Conservation (phyloP, 2,797 vertebrate species). For the Chaetophractus vellerosus region DNA sequence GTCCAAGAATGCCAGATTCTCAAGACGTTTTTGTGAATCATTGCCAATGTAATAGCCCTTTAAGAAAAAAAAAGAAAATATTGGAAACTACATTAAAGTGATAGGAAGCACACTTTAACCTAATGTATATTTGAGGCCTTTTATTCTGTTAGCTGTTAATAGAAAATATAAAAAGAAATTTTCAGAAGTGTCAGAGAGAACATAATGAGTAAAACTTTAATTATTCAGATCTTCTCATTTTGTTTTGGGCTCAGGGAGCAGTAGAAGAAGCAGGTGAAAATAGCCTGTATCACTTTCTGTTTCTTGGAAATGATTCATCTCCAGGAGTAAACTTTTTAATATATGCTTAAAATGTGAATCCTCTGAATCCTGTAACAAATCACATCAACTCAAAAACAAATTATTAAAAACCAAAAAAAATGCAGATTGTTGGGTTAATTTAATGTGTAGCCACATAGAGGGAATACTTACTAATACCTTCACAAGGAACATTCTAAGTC, state of each 20-base stretch:
- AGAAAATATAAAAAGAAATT: constrained; percentile 63
- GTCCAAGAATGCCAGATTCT: constrained; percentile 17
- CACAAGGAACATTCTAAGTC: neutral
- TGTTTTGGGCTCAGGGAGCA: constrained; percentile 37
- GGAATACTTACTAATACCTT: neutral
- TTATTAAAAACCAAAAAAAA: neutral
- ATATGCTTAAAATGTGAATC: constrained; percentile 1
- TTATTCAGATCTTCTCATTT: constrained; percentile 53
- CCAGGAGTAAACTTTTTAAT: neutral
- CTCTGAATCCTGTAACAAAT: neutral
- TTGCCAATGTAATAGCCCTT: neutral
- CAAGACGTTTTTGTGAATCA: neutral
- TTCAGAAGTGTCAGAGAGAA: constrained; percentile 40
- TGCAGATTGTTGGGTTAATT: neutral
- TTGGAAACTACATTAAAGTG: neutral
- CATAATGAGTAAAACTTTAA: constrained; percentile 43
- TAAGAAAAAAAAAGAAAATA: constrained; percentile 29
- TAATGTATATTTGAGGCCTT: constrained; percentile 1
- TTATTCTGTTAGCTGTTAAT: constrained; percentile 42
- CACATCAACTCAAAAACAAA: constrained; percentile 27
- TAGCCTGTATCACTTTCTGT: neutral
- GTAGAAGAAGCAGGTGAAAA: neutral
- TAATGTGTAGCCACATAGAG: neutral
- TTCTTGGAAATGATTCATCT: constrained; percentile 11
- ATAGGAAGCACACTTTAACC: neutral